Evolutionary conservation across 2,113 vertebrate species (phyloP).

Genomic region (Solea senegalensis): DNA sequence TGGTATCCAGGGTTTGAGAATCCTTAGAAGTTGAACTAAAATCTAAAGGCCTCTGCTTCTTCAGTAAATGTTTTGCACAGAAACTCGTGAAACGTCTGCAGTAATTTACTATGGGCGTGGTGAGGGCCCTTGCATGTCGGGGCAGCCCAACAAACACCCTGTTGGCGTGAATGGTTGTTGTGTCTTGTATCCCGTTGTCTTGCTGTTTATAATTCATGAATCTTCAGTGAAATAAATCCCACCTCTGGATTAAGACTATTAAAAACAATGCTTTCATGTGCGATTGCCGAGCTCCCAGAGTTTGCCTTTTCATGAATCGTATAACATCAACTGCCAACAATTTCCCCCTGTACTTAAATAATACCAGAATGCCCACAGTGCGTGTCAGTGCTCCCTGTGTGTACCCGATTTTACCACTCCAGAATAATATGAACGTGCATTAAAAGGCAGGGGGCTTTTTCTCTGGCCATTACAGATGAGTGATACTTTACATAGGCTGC

Average conservation of each 20-base stretch:
- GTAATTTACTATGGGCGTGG: no score
- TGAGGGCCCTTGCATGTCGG: no score
- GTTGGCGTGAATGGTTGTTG: no score
- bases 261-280: slow-evolving; percentile 8
- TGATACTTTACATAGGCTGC: slow-evolving; percentile 51
- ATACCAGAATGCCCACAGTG: slow-evolving; percentile 56
- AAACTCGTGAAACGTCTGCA: no score
- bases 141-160: no score
- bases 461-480: slow-evolving; percentile 45
- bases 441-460: slow-evolving; percentile 25
- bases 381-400: slow-evolving; percentile 37
- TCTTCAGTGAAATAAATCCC: slow-evolving; percentile 1
- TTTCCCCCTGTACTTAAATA: slow-evolving; percentile 45
- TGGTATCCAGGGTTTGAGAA: no score
- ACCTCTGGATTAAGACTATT: slow-evolving; percentile 12
- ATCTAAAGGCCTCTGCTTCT: no score
- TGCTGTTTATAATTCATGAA: neutral
- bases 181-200: neutral
- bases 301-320: slow-evolving; percentile 27
- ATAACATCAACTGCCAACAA: slow-evolving; percentile 43
- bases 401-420: slow-evolving; percentile 20
- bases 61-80: no score
- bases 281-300: slow-evolving; percentile 10
- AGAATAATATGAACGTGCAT: slow-evolving; percentile 21
- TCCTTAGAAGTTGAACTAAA: no score